Evolutionary conservation across 2,888 invertebrate genomes (phyloP).

Genomic region (Cheilosia pagana): DNA sequence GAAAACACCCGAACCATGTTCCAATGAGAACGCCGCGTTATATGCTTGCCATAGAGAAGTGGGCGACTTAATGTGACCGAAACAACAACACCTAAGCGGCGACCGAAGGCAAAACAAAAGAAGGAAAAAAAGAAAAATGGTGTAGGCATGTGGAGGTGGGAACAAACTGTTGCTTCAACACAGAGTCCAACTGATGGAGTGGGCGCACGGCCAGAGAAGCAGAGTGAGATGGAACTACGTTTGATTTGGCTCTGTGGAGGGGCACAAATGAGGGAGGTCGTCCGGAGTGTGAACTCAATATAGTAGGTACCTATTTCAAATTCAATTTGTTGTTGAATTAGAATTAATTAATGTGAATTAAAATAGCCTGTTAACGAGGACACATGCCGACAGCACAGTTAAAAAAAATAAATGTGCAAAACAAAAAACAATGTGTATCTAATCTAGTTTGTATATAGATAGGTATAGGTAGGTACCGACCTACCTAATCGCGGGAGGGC

Average conservation of each 20-base stretch:
- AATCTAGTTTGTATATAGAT: background rate
- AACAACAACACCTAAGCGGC: conserved; percentile 63
- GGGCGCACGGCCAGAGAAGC: conserved; percentile 47
- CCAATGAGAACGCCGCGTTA: conserved; percentile 72
- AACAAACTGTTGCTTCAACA: conserved; percentile 70
- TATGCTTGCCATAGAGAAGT: conserved; percentile 35
- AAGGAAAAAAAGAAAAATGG: conserved; percentile 67
- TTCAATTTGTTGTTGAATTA: conserved; percentile 67
- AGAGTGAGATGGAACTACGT: conserved; percentile 39
- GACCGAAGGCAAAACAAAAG: conserved; percentile 30
- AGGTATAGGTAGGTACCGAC: too few species aligned
- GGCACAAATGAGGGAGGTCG: conserved; percentile 50
- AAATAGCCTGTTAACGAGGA: conserved; percentile 48
- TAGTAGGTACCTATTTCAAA: conserved; percentile 8
- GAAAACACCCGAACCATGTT: conserved; percentile 56
- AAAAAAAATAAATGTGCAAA: background rate
- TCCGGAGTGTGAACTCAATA: conserved; percentile 1
- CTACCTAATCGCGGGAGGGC: background rate
- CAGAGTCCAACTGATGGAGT: conserved; percentile 35
- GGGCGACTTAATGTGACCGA: conserved; percentile 60
- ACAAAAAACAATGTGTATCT: background rate
- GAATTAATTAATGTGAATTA: conserved; percentile 60
- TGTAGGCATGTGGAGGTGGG: conserved; percentile 73
- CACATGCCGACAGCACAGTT: conserved; percentile 22
- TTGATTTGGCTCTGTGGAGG: conserved; percentile 16